These are phyloP conservation scores for Atractosteus spatula DNA, from an alignment of 2,113 vertebrate species.

Conservation along the genomic window DNA sequence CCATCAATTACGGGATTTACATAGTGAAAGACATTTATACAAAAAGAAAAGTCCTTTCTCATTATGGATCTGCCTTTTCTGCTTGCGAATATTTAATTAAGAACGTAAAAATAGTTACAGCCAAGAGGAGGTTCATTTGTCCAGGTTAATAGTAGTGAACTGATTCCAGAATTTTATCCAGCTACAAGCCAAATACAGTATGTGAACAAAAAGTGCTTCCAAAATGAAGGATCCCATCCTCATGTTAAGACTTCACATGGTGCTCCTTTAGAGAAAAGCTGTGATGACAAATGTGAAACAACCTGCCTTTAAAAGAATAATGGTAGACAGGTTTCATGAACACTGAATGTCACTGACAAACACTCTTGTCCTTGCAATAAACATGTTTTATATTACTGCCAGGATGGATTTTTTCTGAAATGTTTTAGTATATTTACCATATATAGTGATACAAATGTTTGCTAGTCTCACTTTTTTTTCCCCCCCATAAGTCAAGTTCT, in stretches of 20 bases:
- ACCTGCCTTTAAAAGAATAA: conserved; percentile 1
- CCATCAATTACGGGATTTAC: not conserved
- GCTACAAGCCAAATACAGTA: too few species aligned
- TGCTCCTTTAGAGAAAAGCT: not conserved
- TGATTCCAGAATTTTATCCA: too few species aligned
- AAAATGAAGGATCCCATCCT: not conserved
- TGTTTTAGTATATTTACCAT: too few species aligned
- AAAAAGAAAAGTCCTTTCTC: not conserved
- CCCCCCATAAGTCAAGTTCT: too few species aligned
- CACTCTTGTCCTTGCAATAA: not conserved
- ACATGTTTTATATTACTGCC: not conserved
- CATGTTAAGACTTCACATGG: not conserved
- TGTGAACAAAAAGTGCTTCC: too few species aligned
- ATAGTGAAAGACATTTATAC: too few species aligned
- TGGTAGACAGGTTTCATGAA: not conserved
- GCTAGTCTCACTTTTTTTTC: too few species aligned
- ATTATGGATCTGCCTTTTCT: not conserved
- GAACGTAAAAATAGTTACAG: not conserved
- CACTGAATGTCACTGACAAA: not conserved
- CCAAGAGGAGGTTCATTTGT: too few species aligned
- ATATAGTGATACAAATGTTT: too few species aligned
- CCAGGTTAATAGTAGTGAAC: too few species aligned
- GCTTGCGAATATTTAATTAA: too few species aligned
- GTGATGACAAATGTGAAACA: not conserved
- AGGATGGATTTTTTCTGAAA: not conserved